Evolutionary conservation across 2,113 vertebrate species (phyloP), one percentile per base, ranked within the genome.

Genomic region (Puma concolor): DNA sequence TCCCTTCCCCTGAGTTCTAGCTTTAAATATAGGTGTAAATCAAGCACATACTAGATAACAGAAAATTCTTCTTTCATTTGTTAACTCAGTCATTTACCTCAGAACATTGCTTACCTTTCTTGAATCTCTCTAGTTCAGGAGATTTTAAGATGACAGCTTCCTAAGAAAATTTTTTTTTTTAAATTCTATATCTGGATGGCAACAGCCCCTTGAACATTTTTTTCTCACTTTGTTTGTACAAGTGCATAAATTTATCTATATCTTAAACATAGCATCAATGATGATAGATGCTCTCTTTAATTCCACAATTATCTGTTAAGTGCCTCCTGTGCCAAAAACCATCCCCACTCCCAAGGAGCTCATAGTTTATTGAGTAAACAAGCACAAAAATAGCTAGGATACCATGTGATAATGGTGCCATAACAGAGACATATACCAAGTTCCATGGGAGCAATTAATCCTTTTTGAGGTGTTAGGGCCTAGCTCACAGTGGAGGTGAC

Each of bases 401-500:
- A 50, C 69, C 1, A 6, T 38, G 48, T 69, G 15, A 74, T 23
- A 41, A 86, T 4, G 41, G 17, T 44, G 33, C 66, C n/a, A 17
- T 77, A 63, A 79, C 8, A 94, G 38, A 93, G 4, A n/a, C 21
- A 76, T 41, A 17, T 38, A 83, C 50, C 52, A 74, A 33, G 25
- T 82, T 97, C 67, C 79, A 44, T n/a, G 89, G 79, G 72, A 95
- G 54, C 72, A 92, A 82, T 67, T 92, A 83, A 48, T 90, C 41
- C 60, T 54, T 12, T 66, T 96, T 3, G 5, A 54, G 10, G 36
- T 71, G 31, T 41, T 69, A 29, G 77, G 63, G 48, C 66, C 77
- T 36, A 77, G 66, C 91, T 72, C 72, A 89, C 79, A 80, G 36
- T 36, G 41, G 69, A 76, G 41, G 54, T 76, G 36, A 84, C 92